Base-by-base conservation (phyloP, 2,888 invertebrate genomes). In the Thecocarcelia acutangulata region DNA sequence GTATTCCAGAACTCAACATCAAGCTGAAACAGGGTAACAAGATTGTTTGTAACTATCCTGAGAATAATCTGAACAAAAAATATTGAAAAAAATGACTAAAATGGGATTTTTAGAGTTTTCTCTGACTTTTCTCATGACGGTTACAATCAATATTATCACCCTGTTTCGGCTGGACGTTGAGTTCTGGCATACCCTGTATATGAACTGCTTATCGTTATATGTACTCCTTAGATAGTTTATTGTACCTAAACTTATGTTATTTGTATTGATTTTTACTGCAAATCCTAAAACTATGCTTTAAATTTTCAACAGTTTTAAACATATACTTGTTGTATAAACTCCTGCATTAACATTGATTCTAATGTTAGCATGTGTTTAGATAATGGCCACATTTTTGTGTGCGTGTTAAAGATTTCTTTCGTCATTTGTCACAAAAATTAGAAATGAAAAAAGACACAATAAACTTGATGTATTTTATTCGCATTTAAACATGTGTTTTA, bases 401-500 rank as follows among this genome's bases (percentile, higher is more conserved):
- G 72, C 59, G 72, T 79, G 52, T 52, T 50, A 1, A 3, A 8
- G 1, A 5, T 24, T n/a, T 59, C 37, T 59, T 24, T 13, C 33
- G 11, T 24, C 12, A 66, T 58, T 56, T 72, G 17, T 58, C 24
- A 54, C 37, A 54, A 61, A 52, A 50, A n/a, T n/a, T n/a, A n/a
- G 19, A 2, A 44, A 19, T 58, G 40, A 54, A 52, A 50, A 48
- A 33, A 4, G 37, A n/a, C 58, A 52, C 13, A 28, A 46, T 33
- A 33, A 44, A 50, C 59, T 64, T 72, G 70, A 28, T 70, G 15
- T 58, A 52, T 59, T 66, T 72, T 59, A 52, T 72, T 40, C 13
- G 6, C 42, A 50, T 72, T 68, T 50, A 15, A 50, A 73, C 54
- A 79, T 79, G 59, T 72, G 66, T 73, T 52, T 12, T 72, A 59